Base-by-base conservation (phyloP, 92 coral and sea anemone species). In the Hydrozoanthus gracilis region DNA sequence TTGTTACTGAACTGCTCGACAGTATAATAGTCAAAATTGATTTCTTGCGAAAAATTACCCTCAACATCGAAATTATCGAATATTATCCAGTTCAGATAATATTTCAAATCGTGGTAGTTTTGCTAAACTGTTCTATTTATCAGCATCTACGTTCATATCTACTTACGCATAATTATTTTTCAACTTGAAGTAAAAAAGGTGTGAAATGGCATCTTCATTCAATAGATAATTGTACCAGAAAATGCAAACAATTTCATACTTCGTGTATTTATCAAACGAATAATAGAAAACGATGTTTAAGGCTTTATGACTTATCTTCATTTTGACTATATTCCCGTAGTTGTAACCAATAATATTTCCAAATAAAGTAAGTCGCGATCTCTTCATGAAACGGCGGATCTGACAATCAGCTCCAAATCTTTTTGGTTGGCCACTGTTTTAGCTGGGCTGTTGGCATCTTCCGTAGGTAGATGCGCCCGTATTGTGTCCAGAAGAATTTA, bases 21-120 rank as follows among this genome's bases (percentile, higher is more conserved):
- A 56, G 88, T 49, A 45, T 83, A 83, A 83, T 83, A 83, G 51
- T 66, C 52, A 83, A 83, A 83, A 10, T 83, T 83, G 9, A 47
- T 68, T 18, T 48, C 6, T 4, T 44, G 44, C 17, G 76, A 39
- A 45, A 82, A 17, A 27, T 82, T 18, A 14, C 72, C 51, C 39
- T 82, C 86, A 17, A 60, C 52, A 62, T 65, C 77, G 17, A 39
- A 44, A 58, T 62, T 58, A 44, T 6, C 3, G 76, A 39, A 82
- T 62, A 12, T 65, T 82, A 45, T 61, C 56, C 18, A 62, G 8
- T 35, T 61, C 49, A 56, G 86, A 62, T 82, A 82, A 46, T 14
- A 82, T 66, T 44, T 82, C 86, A 62, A 82, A 82, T 12, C 83
- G 11, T 13, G 83, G 83, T 77, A 77, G 51, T 13, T 77, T 48